Percentiles rank a stretch among this genome's conserved stretches.
Conservation (phyloP, 2,113 vertebrate genomes). For the Pterocles gutturalis region DNA sequence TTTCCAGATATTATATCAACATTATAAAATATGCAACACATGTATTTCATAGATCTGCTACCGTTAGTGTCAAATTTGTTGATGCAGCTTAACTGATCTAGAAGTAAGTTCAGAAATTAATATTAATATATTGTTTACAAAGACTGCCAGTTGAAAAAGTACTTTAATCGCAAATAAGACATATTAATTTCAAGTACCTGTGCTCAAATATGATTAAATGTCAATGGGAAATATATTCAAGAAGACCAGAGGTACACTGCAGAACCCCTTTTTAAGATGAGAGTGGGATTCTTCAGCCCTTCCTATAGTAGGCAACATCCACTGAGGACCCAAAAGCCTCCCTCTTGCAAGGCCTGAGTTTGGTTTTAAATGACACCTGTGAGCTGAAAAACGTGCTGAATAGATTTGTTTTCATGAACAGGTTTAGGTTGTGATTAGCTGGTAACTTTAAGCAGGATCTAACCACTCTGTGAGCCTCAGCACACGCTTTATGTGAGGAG, state of each 20-base stretch:
- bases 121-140: conserved; percentile 31
- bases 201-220: background rate
- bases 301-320: background rate
- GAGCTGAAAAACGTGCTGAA: background rate
- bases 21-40: conserved; percentile 48
- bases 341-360: background rate
- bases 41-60: conserved; percentile 25
- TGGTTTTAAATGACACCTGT: background rate
- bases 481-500: background rate
- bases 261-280: background rate
- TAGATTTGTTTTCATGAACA: background rate
- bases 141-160: background rate
- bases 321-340: background rate
- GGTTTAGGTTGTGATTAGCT: background rate
- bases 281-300: background rate
- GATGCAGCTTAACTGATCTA: conserved; percentile 23
- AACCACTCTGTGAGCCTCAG: background rate
- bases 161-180: background rate
- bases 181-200: background rate
- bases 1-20: conserved; percentile 44
- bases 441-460: background rate
- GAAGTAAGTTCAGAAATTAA: conserved; percentile 34
- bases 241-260: background rate
- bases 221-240: background rate
- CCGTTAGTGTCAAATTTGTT: conserved; percentile 19